Conservation (phyloP, 2,888 invertebrate genomes). For the Argyra leucocephala region DNA sequence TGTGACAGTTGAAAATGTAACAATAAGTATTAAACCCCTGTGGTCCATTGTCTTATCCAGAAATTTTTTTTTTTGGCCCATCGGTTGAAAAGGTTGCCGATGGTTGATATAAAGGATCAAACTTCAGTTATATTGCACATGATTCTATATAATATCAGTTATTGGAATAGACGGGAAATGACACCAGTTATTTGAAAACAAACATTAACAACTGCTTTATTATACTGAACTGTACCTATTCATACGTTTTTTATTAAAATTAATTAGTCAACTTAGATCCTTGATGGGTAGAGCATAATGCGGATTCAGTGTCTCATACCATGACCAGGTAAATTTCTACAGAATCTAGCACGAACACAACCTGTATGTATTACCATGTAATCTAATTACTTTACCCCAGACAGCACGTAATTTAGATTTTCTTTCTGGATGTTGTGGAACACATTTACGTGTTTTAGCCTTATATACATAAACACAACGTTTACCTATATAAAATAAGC, state of each 20-base stretch:
- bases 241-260: not conserved
- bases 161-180: too few relatives aligned
- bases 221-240: too few relatives aligned
- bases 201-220: too few relatives aligned
- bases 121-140: too few relatives aligned
- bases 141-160: too few relatives aligned
- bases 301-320: constrained; percentile 98
- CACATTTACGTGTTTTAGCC: constrained; percentile 79
- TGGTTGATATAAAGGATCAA: too few relatives aligned
- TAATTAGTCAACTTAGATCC: constrained; percentile 50
- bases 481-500: constrained; percentile 92
- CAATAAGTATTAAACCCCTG: too few relatives aligned
- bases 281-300: constrained; percentile 82
- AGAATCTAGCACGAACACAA: constrained; percentile 92
- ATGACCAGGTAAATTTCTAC: constrained; percentile 89
- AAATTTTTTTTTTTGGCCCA: too few relatives aligned
- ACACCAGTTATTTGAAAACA: too few relatives aligned
- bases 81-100: too few relatives aligned
- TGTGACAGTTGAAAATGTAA: too few relatives aligned
- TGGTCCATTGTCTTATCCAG: too few relatives aligned
- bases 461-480: constrained; percentile 95
- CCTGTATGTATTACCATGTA: constrained; percentile 95
- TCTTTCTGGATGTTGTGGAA: constrained; percentile 73
- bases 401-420: constrained; percentile 88
- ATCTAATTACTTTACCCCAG: constrained; percentile 96